Evolutionary conservation across 2,113 vertebrate species (phyloP), one percentile per base, ranked within the genome.

Genomic region (Budorcas taxicolor): DNA sequence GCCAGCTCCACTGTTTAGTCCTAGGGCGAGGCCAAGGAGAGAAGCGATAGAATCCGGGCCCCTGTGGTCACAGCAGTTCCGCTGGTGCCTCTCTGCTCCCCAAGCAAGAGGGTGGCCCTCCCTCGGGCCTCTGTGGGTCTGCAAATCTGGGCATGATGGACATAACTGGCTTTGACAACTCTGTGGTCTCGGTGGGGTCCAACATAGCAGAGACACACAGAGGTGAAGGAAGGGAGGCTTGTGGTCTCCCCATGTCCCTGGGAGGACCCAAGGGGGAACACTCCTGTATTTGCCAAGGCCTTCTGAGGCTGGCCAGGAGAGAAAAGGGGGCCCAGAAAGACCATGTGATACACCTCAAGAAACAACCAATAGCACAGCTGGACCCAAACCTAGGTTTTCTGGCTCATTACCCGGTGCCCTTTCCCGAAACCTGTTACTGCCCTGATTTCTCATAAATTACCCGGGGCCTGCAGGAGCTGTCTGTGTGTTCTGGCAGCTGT

Each of bases 81-180:
- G 12, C 52, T 6, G 43, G 21, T 0, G 0, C 21, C 17, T 11
- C 7, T 74, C 55, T 58, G n/a, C 36, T 58, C 11, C 55, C 50
- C 25, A 25, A 0, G 1, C 16, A 14, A 29, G 6, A 90, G 10
- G 17, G 58, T 9, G 33, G 40, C 3, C 25, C 57, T 88, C 33
- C 3, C 23, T 16, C 0, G 7, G 31, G 60, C 50, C 60, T 25
- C 3, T 29, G 8, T 67, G 88, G 74, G 47, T 45, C 64, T 52
- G 11, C 0, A 6, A 58, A n/a, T 1, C 3, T 58, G n/a, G 74
- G 31, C 53, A 11, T 6, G 62, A 45, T 3, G 25, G 13, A 21
- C 6, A 50, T 2, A 7, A 21, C 47, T 29, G 19, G 12, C 12
- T 67, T 43, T 53, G 16, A 40, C 43, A 71, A 40, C 47, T 40